Evolutionary conservation across 1,140 invertebrate species (phyloP), one percentile per base, ranked within the genome.

Genomic region (Orchesella cincta): DNA sequence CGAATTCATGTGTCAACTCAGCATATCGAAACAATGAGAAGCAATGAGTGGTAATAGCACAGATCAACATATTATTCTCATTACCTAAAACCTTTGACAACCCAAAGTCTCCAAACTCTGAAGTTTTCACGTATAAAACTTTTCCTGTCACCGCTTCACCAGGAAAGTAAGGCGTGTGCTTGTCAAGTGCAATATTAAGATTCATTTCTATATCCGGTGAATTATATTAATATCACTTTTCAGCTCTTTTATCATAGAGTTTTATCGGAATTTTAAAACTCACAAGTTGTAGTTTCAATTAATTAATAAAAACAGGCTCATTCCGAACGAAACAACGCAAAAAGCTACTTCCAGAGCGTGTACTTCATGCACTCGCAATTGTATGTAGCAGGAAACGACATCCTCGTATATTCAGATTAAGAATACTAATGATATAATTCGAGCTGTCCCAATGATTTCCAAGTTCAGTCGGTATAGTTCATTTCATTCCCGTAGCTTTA

Each of bases 41-140:
- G 20, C 8, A 46, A 46, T 46, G 39, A 46, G 39, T 57, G 52
- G 23, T n/a, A 57, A 14, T 3, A 23, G 52, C 3, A 57, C 23
- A 18, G 23, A 57, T 46, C 39, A 8, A 46, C 39, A 57, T 57
- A 14, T 57, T 57, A 57, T 18, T 5, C 39, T 46, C 12, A 57
- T 26, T 57, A 57, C 62, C 62, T 31, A 67, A 67, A 12, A 67
- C n/a, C 33, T 67, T 67, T 29, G 62, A 67, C 31, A 67, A 67
- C 23, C 62, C 62, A 5, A 67, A 31, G n/a, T 67, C 62, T 12
- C 62, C 62, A 67, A 67, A 67, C 31, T 67, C 62, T 33, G 62
- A 67, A 33, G 29, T 67, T 31, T 73, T 73, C 23, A 73, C 71
- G 23, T 46, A 51, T 18, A 73, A 46, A 20, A 73, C 71, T 73